Conservation (phyloP, 1,140 invertebrate species). For the Brachionus rubens region DNA sequence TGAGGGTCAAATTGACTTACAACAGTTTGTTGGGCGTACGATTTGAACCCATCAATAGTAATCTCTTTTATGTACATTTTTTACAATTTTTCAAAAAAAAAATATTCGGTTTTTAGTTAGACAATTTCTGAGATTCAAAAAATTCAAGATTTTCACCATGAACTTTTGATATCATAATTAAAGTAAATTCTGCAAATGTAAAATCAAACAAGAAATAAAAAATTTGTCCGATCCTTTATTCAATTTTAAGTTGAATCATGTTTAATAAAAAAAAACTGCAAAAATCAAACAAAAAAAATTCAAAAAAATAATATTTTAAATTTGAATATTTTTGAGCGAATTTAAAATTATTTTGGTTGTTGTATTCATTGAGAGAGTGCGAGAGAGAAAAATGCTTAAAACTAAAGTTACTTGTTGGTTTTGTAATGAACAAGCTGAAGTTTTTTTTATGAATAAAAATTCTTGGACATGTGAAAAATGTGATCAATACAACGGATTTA, state of each 20-base stretch:
- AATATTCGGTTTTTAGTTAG: no score
- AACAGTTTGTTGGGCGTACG: constrained; percentile 86
- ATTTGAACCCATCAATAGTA: constrained; percentile 95
- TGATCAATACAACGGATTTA: constrained; percentile 45
- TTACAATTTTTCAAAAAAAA: neutral
- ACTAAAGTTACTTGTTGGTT: constrained; percentile 44
- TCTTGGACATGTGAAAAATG: constrained; percentile 44
- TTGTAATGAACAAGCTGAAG: constrained; percentile 30
- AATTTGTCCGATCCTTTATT: no score
- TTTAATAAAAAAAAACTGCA: no score
- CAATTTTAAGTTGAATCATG: no score
- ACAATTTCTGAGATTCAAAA: no score
- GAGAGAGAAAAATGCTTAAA: constrained; percentile 30
- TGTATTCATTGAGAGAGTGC: neutral
- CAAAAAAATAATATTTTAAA: no score
- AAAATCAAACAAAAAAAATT: no score
- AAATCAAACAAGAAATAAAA: no score
- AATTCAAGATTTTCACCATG: no score
- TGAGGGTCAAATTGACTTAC: constrained; percentile 87
- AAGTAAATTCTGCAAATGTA: no score
- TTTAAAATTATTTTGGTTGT: neutral
- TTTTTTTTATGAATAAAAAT: constrained; percentile 45
- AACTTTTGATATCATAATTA: no score
- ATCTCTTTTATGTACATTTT: constrained; percentile 90
- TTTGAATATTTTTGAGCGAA: no score